phyloP scores from a whole-genome alignment of 2,888 invertebrate genomes.

The Penaeus monodon region DNA sequence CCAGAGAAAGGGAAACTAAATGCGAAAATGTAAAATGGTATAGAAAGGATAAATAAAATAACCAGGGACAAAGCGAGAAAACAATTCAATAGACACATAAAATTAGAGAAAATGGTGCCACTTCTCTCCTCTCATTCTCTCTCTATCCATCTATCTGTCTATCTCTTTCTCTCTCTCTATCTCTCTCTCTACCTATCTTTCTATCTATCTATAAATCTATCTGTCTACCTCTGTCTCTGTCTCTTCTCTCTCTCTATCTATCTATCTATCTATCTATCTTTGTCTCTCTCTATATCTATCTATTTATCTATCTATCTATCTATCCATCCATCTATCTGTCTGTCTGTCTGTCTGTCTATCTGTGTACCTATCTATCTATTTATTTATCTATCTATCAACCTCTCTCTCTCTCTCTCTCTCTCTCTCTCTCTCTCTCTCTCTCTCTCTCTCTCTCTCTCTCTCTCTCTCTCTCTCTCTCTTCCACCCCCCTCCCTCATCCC shows the following conservation, averaged over 20 bases:
- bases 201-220: neutral
- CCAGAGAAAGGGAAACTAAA: too few relatives aligned
- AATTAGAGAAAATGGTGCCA: too few relatives aligned
- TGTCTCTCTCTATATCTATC: neutral
- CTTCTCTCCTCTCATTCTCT: neutral
- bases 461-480: neutral
- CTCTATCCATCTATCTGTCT: neutral
- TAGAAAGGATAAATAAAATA: too few relatives aligned
- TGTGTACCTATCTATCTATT: neutral
- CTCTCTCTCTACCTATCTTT: neutral
- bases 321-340: neutral
- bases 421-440: neutral
- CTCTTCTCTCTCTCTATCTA: neutral
- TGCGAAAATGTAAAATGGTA: too few relatives aligned
- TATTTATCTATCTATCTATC: neutral
- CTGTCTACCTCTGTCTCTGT: neutral
- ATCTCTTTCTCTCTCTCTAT: neutral
- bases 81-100: too few relatives aligned
- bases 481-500: neutral
- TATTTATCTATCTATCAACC: neutral
- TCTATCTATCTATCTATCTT: neutral
- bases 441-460: neutral
- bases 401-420: neutral
- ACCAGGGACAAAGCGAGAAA: too few relatives aligned
- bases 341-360: neutral